These are phyloP conservation scores for Hirudo medicinalis DNA, from an alignment of 1,140 invertebrate genomes.

Conservation along the genomic window DNA sequence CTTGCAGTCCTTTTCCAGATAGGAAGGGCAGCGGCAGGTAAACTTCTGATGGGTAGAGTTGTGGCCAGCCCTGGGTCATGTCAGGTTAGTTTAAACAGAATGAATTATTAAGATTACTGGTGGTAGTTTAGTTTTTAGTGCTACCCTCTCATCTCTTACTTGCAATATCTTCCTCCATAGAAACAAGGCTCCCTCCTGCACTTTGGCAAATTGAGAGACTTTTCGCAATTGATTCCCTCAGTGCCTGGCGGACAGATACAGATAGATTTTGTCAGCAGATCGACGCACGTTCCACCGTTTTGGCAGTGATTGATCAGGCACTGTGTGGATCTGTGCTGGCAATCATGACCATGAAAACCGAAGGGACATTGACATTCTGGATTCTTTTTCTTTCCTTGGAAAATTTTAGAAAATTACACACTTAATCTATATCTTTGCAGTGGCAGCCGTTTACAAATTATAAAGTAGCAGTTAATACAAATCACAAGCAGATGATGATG, in stretches of 20 bases:
- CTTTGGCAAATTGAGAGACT: neutral
- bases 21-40: neutral
- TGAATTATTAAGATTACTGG: neutral
- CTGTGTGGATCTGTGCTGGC: neutral
- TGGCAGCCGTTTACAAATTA: neutral
- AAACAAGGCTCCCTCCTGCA: neutral
- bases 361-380: constrained; percentile 2
- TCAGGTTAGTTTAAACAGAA: neutral
- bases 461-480: neutral
- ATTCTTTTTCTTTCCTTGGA: neutral
- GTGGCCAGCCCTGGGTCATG: neutral
- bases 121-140: neutral
- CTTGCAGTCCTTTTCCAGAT: neutral
- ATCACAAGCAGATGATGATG: neutral
- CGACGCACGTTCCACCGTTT: neutral
- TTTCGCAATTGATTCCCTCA: neutral
- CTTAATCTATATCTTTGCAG: neutral
- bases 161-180: constrained; percentile 2
- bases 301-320: neutral
- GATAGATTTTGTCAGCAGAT: neutral
- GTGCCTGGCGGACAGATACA: constrained; percentile 6
- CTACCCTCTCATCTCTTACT: neutral
- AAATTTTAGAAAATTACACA: neutral
- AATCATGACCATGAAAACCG: neutral
- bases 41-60: constrained; percentile 1